Conservation (phyloP, 2,113 vertebrate species). For the Sarotherodon lohbergeri region DNA sequence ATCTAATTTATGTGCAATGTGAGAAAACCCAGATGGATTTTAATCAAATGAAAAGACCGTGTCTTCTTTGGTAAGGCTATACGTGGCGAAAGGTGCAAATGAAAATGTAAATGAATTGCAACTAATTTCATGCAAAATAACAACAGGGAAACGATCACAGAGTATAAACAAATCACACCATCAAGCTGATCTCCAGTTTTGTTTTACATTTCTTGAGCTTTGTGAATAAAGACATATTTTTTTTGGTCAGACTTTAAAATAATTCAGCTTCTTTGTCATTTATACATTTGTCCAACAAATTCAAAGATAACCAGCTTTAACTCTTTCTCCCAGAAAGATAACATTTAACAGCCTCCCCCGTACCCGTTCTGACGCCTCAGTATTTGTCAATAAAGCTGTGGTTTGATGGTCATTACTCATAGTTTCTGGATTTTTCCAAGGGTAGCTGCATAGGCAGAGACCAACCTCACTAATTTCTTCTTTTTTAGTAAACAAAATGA, state of each 20-base stretch:
- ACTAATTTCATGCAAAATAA: fast-evolving
- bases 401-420: not conserved
- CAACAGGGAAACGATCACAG: not conserved
- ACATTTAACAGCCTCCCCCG: not conserved
- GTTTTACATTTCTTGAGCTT: not conserved
- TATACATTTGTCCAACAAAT: not conserved
- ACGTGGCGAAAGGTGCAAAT: fast-evolving
- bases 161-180: not conserved
- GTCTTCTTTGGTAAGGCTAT: not conserved
- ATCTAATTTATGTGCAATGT: not conserved
- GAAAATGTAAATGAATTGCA: not conserved
- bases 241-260: not conserved
- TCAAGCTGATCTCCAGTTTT: not conserved
- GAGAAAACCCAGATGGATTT: not conserved
- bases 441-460: not conserved
- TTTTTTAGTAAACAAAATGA: not conserved
- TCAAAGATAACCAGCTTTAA: not conserved
- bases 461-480: not conserved
- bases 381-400: not conserved
- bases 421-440: not conserved
- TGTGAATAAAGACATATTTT: not conserved
- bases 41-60: not conserved
- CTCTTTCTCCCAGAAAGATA: not conserved
- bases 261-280: not conserved
- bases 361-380: not conserved